Percentiles rank a stretch among this genome's conserved stretches.
Evolutionary conservation across 2,888 invertebrate species (phyloP).

Genomic region (Zaprionus lineosus): DNA sequence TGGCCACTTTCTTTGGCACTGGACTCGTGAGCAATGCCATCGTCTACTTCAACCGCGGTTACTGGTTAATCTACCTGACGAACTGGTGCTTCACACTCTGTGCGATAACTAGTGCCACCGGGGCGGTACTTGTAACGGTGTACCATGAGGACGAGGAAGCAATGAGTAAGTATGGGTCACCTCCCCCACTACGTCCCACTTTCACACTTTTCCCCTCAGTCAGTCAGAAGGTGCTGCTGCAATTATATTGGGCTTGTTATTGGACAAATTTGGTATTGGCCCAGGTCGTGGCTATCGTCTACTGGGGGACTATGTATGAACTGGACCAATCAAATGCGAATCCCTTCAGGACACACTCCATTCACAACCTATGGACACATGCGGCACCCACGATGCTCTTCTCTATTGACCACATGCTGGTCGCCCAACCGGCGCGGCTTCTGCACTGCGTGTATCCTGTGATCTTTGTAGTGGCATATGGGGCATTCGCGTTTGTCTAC

Average conservation of each 20-base stretch:
- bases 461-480: constrained; percentile 4
- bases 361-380: constrained; percentile 40
- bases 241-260: constrained; percentile 50
- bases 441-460: constrained; percentile 50
- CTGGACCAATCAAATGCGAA: neutral
- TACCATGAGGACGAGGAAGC: constrained; percentile 11
- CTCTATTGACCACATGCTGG: constrained; percentile 46
- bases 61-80: constrained; percentile 42
- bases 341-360: neutral
- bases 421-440: constrained; percentile 51
- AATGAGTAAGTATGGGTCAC: constrained; percentile 30
- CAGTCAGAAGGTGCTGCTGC: no score
- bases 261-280: constrained; percentile 31
- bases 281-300: neutral
- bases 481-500: constrained; percentile 15
- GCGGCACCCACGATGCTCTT: constrained; percentile 20
- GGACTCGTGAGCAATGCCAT: neutral
- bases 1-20: constrained; percentile 29
- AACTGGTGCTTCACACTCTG: constrained; percentile 45
- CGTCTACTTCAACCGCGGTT: constrained; percentile 1
- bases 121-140: constrained; percentile 24
- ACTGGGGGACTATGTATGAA: constrained; percentile 42
- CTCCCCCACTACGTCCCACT: neutral
- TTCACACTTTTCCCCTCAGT: neutral
- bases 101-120: constrained; percentile 21